Conservation (phyloP, 2,888 invertebrate genomes). For the Sussaba pulchella region DNA sequence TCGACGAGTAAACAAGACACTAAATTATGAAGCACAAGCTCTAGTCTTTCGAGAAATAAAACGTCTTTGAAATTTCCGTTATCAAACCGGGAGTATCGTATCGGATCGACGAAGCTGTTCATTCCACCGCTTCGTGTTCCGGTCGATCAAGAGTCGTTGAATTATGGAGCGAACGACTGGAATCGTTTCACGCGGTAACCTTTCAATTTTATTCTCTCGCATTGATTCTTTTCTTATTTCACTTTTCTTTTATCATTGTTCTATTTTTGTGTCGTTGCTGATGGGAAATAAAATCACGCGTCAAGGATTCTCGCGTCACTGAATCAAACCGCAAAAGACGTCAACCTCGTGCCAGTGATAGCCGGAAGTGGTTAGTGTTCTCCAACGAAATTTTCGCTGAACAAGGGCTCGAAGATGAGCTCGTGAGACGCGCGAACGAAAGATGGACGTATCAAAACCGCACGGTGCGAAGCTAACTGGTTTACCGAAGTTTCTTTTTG, state of each 20-base stretch:
- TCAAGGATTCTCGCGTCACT: neutral
- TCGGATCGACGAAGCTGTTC: constrained; percentile 19
- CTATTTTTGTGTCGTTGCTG: neutral
- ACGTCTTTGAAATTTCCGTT: constrained; percentile 1
- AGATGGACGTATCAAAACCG: constrained; percentile 37
- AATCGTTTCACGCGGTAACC: neutral
- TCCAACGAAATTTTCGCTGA: constrained; percentile 53
- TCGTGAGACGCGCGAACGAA: constrained; percentile 58
- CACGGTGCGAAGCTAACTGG: constrained; percentile 22
- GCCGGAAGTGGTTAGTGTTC: constrained; percentile 36
- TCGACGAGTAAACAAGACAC: constrained; percentile 10
- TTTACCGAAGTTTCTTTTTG: constrained; percentile 13
- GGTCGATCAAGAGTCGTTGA: neutral
- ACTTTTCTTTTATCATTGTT: too few species aligned
- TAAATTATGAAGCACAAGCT: neutral
- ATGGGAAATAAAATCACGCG: constrained; percentile 37
- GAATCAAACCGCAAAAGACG: neutral
- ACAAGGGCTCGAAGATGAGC: constrained; percentile 61
- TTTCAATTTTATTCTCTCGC: constrained; percentile 18
- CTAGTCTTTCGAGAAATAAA: neutral
- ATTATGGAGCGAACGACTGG: neutral
- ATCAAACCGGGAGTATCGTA: constrained; percentile 19
- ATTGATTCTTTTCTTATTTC: too few species aligned
- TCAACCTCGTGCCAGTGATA: constrained; percentile 30
- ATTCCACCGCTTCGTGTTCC: neutral